These are phyloP conservation scores for Rhopalosiphum maidis DNA, from an alignment of 1,140 invertebrate genomes.

Conservation along the genomic window DNA sequence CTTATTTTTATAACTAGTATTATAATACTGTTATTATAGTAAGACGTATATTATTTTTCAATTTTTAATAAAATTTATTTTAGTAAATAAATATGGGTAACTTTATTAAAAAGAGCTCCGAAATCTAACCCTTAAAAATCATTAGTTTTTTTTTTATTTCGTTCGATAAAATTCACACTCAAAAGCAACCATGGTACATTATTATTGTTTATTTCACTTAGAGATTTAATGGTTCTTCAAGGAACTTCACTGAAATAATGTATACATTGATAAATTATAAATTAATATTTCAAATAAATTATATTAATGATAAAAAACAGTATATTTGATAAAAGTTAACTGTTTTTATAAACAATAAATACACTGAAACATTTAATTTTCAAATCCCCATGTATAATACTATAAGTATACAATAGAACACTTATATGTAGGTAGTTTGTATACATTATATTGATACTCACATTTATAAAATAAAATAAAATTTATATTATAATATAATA, in stretches of 20 bases:
- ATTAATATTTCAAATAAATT: neutral
- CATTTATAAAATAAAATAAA: neutral
- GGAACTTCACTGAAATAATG: neutral
- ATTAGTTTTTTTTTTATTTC: neutral
- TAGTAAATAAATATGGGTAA: neutral
- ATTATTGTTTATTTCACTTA: neutral
- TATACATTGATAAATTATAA: neutral
- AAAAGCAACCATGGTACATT: neutral
- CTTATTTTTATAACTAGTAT: neutral
- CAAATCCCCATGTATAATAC: no score
- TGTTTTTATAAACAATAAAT: neutral
- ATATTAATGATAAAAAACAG: neutral
- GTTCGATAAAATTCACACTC: neutral
- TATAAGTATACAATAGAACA: no score
- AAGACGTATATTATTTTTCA: neutral
- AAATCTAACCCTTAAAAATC: neutral
- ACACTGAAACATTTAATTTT: neutral
- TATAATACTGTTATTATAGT: neutral
- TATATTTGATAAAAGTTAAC: neutral
- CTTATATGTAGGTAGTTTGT: no score
- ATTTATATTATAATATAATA: neutral
- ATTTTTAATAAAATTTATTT: neutral
- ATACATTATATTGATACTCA: neutral
- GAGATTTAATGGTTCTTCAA: neutral
- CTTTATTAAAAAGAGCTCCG: neutral